A percentile compares a stretch with the other conserved stretches of the same genome.
Evolutionary conservation across 2,113 vertebrate genomes (phyloP).

Genomic region (Notarius quadriscutis): DNA sequence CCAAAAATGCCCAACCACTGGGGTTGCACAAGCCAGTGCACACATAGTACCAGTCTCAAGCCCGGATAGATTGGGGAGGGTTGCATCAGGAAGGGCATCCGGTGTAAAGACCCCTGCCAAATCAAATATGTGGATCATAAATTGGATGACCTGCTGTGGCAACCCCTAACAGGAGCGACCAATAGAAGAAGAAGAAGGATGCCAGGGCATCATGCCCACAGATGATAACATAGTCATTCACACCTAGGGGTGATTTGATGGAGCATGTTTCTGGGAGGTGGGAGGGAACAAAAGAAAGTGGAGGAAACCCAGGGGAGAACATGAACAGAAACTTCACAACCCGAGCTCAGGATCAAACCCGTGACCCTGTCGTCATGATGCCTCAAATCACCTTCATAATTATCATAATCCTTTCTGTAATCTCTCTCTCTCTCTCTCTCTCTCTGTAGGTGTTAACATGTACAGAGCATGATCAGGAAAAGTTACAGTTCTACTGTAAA

Average conservation of each 20-base stretch:
- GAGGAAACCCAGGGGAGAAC: background rate
- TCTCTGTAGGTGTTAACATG: slow-evolving; percentile 71
- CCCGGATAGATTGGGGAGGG: too few species aligned
- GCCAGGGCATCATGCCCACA: background rate
- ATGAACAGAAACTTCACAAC: background rate
- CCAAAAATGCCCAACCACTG: too few species aligned
- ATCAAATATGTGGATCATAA: too few species aligned
- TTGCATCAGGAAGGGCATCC: too few species aligned
- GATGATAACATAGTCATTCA: background rate
- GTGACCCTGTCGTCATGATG: background rate
- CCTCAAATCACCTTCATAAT: background rate
- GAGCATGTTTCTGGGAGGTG: background rate
- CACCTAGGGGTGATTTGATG: background rate
- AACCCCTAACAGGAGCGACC: too few species aligned
- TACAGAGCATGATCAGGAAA: slow-evolving; percentile 80
- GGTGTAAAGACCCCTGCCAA: too few species aligned
- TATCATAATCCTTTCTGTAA: background rate
- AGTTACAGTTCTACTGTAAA: slow-evolving; percentile 91
- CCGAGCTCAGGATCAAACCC: background rate
- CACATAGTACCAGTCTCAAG: too few species aligned
- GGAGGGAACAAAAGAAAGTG: background rate
- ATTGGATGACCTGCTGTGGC: too few species aligned
- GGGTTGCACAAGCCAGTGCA: too few species aligned
- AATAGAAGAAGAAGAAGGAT: background rate
- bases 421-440: background rate